These are phyloP conservation scores for Mesocricetus auratus DNA, from an alignment of 2,113 vertebrate species.

Conservation along the genomic window DNA sequence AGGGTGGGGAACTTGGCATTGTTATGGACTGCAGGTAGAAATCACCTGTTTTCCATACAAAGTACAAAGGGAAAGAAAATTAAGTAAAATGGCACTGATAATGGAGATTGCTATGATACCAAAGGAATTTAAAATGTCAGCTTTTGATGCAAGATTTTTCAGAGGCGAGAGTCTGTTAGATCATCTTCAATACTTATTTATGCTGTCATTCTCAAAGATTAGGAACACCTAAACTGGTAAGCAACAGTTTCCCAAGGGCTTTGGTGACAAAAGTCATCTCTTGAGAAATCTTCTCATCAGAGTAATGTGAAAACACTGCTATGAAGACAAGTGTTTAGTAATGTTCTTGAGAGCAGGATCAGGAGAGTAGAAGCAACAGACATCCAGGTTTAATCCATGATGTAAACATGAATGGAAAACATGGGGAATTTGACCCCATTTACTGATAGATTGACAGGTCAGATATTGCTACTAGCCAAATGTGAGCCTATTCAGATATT, in stretches of 20 bases:
- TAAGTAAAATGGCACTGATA: not conserved
- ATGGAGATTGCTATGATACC: not conserved
- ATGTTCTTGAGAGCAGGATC: not conserved
- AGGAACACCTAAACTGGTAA: not conserved
- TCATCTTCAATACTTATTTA: not conserved
- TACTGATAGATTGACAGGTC: not conserved
- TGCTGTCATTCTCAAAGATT: not conserved
- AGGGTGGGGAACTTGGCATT: not conserved
- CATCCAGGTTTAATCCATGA: not conserved
- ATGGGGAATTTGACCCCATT: not conserved
- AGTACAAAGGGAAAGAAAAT: conserved; percentile 90
- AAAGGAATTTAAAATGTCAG: not conserved
- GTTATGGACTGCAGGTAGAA: conserved; percentile 87
- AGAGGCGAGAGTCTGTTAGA: not conserved
- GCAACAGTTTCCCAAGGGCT: not conserved
- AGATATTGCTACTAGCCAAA: not conserved
- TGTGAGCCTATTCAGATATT: not conserved
- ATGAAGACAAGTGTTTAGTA: not conserved
- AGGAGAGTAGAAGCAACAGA: no score
- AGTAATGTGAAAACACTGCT: not conserved
- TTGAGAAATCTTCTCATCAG: not conserved
- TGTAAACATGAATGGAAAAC: not conserved
- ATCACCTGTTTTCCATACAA: conserved; percentile 92
- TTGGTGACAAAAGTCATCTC: not conserved
- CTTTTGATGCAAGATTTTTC: not conserved